Evolutionary conservation across 2,888 invertebrate species (phyloP).

Genomic region (Abscondita cerata): DNA sequence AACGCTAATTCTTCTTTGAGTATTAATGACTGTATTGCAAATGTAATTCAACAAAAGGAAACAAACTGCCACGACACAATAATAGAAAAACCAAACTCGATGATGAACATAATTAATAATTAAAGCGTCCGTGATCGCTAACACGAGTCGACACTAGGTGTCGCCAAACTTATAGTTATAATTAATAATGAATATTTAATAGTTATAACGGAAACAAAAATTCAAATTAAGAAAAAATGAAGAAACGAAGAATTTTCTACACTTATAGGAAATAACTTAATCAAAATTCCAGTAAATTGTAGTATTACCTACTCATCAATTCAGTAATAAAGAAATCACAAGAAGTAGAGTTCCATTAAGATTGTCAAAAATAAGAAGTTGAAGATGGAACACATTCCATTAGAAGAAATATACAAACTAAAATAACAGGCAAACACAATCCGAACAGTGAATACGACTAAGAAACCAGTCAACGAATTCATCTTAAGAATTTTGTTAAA

Average conservation of each 20-base stretch:
- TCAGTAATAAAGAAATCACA: neutral
- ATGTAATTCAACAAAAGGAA: neutral
- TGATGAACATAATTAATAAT: too few species aligned
- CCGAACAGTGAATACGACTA: neutral
- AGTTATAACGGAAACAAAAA: too few species aligned
- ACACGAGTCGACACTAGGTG: too few species aligned
- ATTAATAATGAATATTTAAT: too few species aligned
- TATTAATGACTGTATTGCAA: neutral
- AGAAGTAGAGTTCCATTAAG: neutral
- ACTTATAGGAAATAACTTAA: neutral
- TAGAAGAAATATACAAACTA: neutral
- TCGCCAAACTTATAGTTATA: too few species aligned
- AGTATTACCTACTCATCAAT: neutral
- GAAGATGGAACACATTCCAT: neutral
- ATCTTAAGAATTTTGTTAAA: neutral
- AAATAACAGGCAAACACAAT: neutral
- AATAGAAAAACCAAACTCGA: too few species aligned
- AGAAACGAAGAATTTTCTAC: neutral
- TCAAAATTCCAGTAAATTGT: too few species aligned
- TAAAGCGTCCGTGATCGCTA: too few species aligned
- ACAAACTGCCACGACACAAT: too few species aligned
- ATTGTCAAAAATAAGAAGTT: neutral
- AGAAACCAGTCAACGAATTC: too few species aligned
- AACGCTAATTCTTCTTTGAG: too few species aligned
- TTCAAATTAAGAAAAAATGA: neutral